phyloP scores from a whole-genome alignment of 2,113 vertebrate genomes.

The Prolemur simus region DNA sequence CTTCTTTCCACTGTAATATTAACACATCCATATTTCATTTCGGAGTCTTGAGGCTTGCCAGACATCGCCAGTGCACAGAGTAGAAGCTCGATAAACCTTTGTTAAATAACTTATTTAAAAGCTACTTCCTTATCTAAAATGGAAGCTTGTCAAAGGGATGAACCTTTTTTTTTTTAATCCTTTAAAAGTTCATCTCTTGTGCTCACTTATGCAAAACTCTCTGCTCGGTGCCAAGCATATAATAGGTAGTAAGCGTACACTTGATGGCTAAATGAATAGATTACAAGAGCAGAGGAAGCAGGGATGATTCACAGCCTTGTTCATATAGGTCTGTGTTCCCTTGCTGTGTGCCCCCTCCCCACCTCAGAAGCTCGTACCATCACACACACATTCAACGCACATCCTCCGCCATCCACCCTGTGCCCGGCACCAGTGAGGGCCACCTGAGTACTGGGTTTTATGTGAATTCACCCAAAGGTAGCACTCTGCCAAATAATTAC shows the following conservation, averaged over 20 bases:
- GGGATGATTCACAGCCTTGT: not conserved
- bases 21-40: not conserved
- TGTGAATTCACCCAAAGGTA: not conserved
- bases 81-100: not conserved
- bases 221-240: not conserved
- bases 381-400: not conserved
- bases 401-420: not conserved
- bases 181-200: constrained; percentile 1
- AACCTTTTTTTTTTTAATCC: not conserved
- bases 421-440: not conserved
- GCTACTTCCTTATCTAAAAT: not conserved
- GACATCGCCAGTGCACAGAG: not conserved
- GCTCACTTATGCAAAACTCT: constrained; percentile 1
- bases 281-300: not conserved
- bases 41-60: constrained; percentile 23
- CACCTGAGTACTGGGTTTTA: not conserved
- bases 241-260: not conserved
- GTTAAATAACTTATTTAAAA: not conserved
- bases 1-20: not conserved
- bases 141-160: not conserved
- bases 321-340: not conserved
- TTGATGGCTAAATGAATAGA: not conserved
- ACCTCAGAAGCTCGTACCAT: not conserved
- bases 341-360: not conserved
- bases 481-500: constrained; percentile 46